phyloP scores from a whole-genome alignment of 2,797 vertebrate genomes.

The Synaphobranchus kaupii region DNA sequence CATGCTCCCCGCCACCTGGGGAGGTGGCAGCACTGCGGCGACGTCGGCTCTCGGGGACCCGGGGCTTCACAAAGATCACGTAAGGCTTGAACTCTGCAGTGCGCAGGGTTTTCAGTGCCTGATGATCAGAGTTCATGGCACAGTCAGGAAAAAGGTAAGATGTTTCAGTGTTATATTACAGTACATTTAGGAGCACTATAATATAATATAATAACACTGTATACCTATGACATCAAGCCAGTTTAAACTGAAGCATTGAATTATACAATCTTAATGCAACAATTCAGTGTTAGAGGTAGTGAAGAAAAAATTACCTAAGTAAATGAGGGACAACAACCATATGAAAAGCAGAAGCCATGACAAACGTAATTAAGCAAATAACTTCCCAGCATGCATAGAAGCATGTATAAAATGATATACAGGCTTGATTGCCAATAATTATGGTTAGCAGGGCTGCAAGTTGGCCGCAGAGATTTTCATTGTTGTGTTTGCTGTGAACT shows the following conservation, averaged over 20 bases:
- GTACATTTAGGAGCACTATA: background rate
- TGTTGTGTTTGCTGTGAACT: background rate
- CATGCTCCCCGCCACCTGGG: slow-evolving; percentile 79
- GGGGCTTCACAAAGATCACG: slow-evolving; percentile 89
- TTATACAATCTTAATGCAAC: background rate
- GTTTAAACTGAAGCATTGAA: background rate
- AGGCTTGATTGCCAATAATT: background rate
- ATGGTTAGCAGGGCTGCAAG: background rate
- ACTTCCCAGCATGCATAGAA: background rate
- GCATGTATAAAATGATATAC: background rate
- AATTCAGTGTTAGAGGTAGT: background rate
- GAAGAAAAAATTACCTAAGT: background rate
- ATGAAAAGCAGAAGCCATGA: background rate
- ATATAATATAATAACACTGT: background rate
- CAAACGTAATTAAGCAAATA: background rate
- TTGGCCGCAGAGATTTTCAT: background rate
- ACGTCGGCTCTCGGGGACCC: slow-evolving; percentile 78
- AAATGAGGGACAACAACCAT: too few relatives aligned
- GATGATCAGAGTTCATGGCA: slow-evolving; percentile 30
- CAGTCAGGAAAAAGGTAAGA: background rate
- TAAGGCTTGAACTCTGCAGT: slow-evolving; percentile 94
- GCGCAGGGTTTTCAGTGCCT: slow-evolving; percentile 89
- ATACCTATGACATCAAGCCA: background rate
- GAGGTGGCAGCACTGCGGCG: slow-evolving; percentile 75
- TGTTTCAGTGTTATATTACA: background rate